A percentile compares a stretch with the other conserved stretches of the same genome.
Evolutionary conservation across 2,113 vertebrate species (phyloP).

Genomic region (Orthonyx spaldingii): DNA sequence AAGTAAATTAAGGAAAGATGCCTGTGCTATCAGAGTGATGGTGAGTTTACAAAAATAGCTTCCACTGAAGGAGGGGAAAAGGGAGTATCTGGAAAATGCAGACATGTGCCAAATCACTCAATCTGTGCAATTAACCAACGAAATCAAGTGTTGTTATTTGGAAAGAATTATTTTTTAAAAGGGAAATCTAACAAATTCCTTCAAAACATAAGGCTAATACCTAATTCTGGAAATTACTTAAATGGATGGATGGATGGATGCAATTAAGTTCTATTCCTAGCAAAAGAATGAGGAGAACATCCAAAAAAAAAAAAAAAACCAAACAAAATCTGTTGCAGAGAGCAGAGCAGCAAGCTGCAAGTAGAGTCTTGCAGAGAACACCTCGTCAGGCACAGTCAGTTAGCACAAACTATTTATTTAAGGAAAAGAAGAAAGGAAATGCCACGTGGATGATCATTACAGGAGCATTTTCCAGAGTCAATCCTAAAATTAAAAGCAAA

Average conservation of each 20-base stretch:
- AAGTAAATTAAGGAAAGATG: conserved; percentile 56
- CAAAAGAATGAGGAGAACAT: background rate
- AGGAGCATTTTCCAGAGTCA: background rate
- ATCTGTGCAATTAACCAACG: conserved; percentile 59
- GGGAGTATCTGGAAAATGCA: conserved; percentile 48
- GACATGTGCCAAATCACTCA: conserved; percentile 50
- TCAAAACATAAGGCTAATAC: conserved; percentile 2
- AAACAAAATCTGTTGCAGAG: background rate
- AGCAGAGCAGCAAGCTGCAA: background rate
- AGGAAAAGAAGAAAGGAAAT: conserved; percentile 19
- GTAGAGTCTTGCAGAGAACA: background rate
- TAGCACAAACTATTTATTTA: conserved; percentile 20
- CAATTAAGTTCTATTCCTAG: conserved; percentile 14
- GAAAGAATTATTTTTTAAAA: background rate
- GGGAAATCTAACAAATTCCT: conserved; percentile 18
- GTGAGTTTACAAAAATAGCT: conserved; percentile 55
- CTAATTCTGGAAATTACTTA: conserved; percentile 14
- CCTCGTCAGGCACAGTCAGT: background rate
- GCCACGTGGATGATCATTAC: background rate
- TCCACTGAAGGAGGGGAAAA: background rate
- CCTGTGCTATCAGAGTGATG: conserved; percentile 5
- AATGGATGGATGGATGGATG: background rate
- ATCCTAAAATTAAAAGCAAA: background rate
- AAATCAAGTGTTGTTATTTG: conserved; percentile 44
- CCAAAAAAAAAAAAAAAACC: background rate